phyloP scores from a whole-genome alignment of 2,797 vertebrate genomes.

The Chaunax sp. region DNA sequence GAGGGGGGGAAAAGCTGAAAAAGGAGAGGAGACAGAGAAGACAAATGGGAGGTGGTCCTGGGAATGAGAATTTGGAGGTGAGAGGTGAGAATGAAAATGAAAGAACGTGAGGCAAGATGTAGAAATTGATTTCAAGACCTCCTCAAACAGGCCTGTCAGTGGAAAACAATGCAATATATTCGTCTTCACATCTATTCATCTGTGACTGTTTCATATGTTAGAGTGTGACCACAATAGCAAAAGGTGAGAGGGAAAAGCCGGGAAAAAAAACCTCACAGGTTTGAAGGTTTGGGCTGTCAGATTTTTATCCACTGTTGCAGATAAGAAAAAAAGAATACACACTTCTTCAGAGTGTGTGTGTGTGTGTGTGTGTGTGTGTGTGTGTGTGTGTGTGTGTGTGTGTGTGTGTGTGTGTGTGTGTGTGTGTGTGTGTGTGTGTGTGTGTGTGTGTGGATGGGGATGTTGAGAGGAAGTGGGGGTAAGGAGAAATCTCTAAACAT shows the following conservation, averaged over 20 bases:
- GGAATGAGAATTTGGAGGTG: constrained; percentile 37
- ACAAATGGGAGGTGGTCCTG: constrained; percentile 17
- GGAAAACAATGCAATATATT: constrained; percentile 13
- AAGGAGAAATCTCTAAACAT: constrained; percentile 64
- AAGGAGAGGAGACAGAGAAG: constrained; percentile 41
- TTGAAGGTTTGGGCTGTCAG: constrained; percentile 25
- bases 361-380: constrained; percentile 3
- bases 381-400: constrained; percentile 1
- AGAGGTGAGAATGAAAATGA: constrained; percentile 45
- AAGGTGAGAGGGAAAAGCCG: constrained; percentile 19
- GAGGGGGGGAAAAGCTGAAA: constrained; percentile 27
- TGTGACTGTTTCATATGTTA: constrained; percentile 25
- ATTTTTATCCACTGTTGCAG: constrained; percentile 35
- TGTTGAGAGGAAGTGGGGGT: constrained; percentile 19
- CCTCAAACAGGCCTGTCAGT: constrained; percentile 28
- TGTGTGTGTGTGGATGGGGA: constrained; percentile 18
- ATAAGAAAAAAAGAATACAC: constrained; percentile 45
- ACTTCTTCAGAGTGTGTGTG: constrained; percentile 15
- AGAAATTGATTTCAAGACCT: constrained; percentile 41
- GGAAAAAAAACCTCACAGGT: neutral
- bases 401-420: constrained; percentile 2
- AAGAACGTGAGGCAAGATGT: constrained; percentile 17
- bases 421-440: neutral
- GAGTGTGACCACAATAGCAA: constrained; percentile 13
- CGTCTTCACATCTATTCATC: constrained; percentile 24